Evolutionary conservation across 2,797 vertebrate species (phyloP).

Genomic region (Phoebastria nigripes): DNA sequence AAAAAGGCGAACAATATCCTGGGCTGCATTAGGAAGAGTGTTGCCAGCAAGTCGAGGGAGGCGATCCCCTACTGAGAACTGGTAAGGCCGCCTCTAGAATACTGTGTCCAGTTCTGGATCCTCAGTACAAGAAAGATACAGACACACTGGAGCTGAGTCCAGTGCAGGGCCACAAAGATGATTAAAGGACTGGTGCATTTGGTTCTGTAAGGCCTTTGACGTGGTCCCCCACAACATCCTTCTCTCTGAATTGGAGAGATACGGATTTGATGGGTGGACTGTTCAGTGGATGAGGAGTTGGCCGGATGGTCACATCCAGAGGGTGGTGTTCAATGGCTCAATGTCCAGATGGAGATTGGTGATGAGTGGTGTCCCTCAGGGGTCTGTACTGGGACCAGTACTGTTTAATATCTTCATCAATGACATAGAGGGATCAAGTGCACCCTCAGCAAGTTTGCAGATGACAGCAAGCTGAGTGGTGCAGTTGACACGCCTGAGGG

Average conservation of each 20-base stretch:
- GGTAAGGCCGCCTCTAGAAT: background rate
- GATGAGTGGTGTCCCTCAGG: background rate
- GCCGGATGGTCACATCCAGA: background rate
- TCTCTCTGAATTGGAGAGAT: background rate
- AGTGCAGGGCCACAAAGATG: background rate
- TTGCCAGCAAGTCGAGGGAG: background rate
- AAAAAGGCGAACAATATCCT: fast-evolving
- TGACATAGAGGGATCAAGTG: no score
- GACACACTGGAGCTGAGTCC: background rate
- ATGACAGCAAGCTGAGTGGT: background rate
- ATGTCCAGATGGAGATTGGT: background rate
- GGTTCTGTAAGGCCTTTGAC: background rate
- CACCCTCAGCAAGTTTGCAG: background rate
- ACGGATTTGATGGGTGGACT: background rate
- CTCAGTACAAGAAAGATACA: background rate
- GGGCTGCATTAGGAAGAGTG: background rate
- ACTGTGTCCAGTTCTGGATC: background rate
- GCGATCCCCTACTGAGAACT: background rate
- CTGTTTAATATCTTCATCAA: background rate
- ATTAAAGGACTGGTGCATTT: background rate
- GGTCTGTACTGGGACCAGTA: background rate
- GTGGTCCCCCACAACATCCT: background rate
- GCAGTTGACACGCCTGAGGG: background rate
- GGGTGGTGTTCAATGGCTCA: background rate
- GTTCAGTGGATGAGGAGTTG: background rate